A percentile compares a stretch with the other conserved stretches of the same genome.
phyloP scores from a whole-genome alignment of 2,888 invertebrate genomes.

The Heteromurus nitidus region DNA sequence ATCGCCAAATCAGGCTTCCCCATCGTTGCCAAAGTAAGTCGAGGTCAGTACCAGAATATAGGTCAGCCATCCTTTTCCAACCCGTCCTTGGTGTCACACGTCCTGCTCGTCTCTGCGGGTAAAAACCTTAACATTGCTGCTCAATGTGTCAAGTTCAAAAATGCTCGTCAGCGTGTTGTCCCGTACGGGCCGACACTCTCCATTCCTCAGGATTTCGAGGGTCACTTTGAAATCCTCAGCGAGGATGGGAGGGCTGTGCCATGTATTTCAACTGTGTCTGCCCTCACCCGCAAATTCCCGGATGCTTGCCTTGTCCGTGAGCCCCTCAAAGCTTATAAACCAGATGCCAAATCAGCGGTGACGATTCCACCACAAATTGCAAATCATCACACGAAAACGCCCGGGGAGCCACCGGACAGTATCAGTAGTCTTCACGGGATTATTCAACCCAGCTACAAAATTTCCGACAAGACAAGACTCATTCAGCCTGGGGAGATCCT shows the following conservation, averaged over 20 bases:
- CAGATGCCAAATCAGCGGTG: constrained; percentile 67
- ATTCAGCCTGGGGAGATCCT: constrained; percentile 90
- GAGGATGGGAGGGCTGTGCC: constrained; percentile 94
- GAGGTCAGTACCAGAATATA: constrained; percentile 93
- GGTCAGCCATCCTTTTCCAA: constrained; percentile 92
- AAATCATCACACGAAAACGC: constrained; percentile 29
- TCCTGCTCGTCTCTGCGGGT: constrained; percentile 89
- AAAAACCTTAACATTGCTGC: constrained; percentile 90
- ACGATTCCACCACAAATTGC: constrained; percentile 18
- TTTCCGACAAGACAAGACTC: constrained; percentile 79
- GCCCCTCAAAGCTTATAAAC: constrained; percentile 77
- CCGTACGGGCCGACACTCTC: constrained; percentile 89
- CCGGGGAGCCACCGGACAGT: constrained; percentile 79
- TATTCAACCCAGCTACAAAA: constrained; percentile 74
- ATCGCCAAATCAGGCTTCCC: constrained; percentile 85
- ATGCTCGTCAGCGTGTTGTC: constrained; percentile 85
- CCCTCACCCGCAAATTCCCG: constrained; percentile 80
- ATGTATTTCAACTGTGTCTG: constrained; percentile 91
- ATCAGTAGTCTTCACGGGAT: constrained; percentile 78
- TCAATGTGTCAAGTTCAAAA: constrained; percentile 92
- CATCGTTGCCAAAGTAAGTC: constrained; percentile 91
- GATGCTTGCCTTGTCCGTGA: constrained; percentile 85
- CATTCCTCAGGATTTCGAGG: constrained; percentile 92
- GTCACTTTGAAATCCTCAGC: constrained; percentile 94
- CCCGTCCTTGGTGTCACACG: constrained; percentile 90